Conservation (phyloP, 2,888 invertebrate genomes). For the Cosmorhoe ocellata region DNA sequence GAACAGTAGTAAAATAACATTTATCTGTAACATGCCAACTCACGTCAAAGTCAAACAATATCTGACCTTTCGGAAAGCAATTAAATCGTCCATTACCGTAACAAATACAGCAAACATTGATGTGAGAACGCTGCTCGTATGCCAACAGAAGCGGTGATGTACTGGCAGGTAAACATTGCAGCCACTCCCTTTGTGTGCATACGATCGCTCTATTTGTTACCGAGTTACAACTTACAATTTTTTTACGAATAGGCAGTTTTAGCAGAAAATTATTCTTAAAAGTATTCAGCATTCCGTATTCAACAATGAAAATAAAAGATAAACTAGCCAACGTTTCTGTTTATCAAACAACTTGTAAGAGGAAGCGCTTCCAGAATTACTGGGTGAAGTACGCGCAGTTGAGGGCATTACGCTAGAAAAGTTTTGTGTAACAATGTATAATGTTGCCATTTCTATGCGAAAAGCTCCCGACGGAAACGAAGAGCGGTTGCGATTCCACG, state of each 20-base stretch:
- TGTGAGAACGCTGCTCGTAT: slow-evolving; percentile 49
- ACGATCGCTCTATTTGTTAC: slow-evolving; percentile 54
- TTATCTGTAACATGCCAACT: slow-evolving; percentile 5
- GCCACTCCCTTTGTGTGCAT: slow-evolving; percentile 61
- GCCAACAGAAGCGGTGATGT: slow-evolving; percentile 46
- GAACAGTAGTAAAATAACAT: not conserved
- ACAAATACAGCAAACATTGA: slow-evolving; percentile 63
- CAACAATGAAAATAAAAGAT: slow-evolving; percentile 26
- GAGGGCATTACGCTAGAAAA: slow-evolving; percentile 73
- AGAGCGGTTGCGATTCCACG: slow-evolving; percentile 51
- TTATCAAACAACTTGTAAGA: slow-evolving; percentile 60
- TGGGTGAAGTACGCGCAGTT: slow-evolving; percentile 61
- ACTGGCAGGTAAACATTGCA: slow-evolving; percentile 59
- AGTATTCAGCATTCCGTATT: too few species aligned
- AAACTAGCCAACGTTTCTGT: slow-evolving; percentile 51
- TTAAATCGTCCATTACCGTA: slow-evolving; percentile 71
- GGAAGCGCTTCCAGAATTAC: slow-evolving; percentile 63
- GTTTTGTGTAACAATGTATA: slow-evolving; percentile 78
- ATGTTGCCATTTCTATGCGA: slow-evolving; percentile 81
- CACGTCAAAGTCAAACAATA: slow-evolving; percentile 44
- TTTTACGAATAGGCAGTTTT: too few species aligned
- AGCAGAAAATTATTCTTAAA: too few species aligned
- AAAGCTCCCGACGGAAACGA: slow-evolving; percentile 67
- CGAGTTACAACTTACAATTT: slow-evolving; percentile 1
- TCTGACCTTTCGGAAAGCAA: slow-evolving; percentile 59